phyloP scores from a whole-genome alignment of 2,797 vertebrate genomes.

The Syngnathus acus region DNA sequence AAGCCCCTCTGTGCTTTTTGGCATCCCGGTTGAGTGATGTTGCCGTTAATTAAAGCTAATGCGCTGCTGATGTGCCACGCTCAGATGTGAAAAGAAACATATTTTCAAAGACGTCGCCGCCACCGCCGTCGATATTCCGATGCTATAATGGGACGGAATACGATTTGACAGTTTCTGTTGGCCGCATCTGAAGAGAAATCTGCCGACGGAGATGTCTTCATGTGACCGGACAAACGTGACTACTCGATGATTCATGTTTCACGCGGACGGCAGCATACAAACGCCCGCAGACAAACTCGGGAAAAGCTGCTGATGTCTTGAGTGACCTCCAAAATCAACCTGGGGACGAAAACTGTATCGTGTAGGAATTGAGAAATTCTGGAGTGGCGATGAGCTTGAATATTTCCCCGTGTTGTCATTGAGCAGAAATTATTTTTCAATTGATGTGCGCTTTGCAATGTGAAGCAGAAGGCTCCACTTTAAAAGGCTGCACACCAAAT shows the following conservation, averaged over 20 bases:
- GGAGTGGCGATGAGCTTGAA: neutral
- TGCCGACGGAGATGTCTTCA: neutral
- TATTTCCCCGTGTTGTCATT: neutral
- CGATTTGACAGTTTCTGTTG: neutral
- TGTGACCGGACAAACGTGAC: neutral
- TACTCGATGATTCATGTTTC: neutral
- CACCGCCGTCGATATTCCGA: neutral
- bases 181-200: neutral
- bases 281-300: neutral
- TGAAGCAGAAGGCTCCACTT: neutral
- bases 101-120: slow-evolving; percentile 5
- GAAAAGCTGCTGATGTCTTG: neutral
- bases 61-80: slow-evolving; percentile 1
- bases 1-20: neutral
- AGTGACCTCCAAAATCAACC: neutral
- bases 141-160: neutral
- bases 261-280: slow-evolving; percentile 10
- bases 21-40: slow-evolving; percentile 12
- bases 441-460: neutral
- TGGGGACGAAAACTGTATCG: neutral
- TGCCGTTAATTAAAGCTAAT: slow-evolving; percentile 27
- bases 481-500: neutral
- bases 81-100: neutral
- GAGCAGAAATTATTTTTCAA: neutral
- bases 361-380: neutral